Base-by-base conservation (phyloP, 2,797 vertebrate species). In the Anabas testudineus region DNA sequence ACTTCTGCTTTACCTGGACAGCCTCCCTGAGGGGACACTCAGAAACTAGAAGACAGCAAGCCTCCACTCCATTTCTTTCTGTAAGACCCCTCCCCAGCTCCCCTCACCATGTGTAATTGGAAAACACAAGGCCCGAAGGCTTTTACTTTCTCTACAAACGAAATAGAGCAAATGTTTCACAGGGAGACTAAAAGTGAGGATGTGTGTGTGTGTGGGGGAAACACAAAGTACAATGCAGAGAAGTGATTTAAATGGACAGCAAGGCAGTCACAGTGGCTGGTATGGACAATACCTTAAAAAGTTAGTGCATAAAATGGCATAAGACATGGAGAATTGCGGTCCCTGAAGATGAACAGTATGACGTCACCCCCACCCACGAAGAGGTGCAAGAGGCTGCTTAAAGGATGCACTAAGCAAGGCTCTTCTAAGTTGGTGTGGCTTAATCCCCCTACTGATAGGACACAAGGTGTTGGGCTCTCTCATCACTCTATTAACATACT, bases 1-100 rank as follows among this genome's bases (percentile, higher is more conserved):
- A 13, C 67, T 77, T 81, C 71, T 74, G 79, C 79, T 88, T 82
- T 82, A 90, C 83, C 81, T 82, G 77, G 76, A 76, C 69, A 60
- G 74, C 54, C 71, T 83, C 79, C 82, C 84, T 34, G 30, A 84
- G 84, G 89, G 83, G 79, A 81, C 83, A 66, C 73, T 58, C 71
- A 43, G 26, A 79, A 59, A 65, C 65, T 53, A 62, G 54, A 69
- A 78, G 76, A 62, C 59, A 72, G 54, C 67, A 15, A 63, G 46
- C 70, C 43, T 82, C 78, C 69, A 73, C 65, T 80, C 49, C 3
- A 43, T 80, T 59, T 77, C 42, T 56, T 53, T 70, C 51, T 56
- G 62, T 64, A 57, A 43, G 65, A 1, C 71, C 67, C 63, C 59
- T 16, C 67, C 67, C 53, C 21, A 56, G 67, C 32, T 54, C 48